These are phyloP conservation scores for Prunella himalayana DNA, from an alignment of 2,113 vertebrate species.

Conservation along the genomic window DNA sequence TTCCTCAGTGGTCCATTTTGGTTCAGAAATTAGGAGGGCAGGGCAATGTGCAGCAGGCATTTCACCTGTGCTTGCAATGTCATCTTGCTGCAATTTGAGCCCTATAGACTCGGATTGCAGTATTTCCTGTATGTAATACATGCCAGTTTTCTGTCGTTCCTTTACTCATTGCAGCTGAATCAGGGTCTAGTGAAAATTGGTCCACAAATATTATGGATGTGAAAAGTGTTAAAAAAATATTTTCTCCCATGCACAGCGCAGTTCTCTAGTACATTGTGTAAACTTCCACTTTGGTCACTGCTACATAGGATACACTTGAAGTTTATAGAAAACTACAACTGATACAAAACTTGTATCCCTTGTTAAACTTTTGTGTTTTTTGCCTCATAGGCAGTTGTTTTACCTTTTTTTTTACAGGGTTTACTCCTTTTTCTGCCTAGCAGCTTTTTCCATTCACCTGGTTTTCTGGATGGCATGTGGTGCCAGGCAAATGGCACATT, in stretches of 20 bases:
- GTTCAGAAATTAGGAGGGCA: neutral
- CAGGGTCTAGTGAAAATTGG: neutral
- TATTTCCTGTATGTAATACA: neutral
- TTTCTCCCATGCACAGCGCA: neutral
- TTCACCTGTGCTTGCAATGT: neutral
- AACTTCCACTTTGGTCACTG: neutral
- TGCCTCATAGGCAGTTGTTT: neutral
- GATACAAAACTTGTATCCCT: neutral
- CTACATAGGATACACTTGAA: neutral
- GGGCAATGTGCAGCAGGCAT: neutral
- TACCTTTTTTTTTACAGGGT: neutral
- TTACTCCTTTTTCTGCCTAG: neutral
- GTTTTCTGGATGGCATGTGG: neutral
- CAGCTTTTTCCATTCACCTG: neutral
- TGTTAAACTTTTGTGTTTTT: neutral
- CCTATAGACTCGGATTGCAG: accelerated
- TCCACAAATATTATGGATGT: neutral
- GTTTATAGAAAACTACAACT: neutral
- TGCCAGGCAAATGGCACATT: neutral
- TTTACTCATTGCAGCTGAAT: neutral
- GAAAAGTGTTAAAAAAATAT: neutral
- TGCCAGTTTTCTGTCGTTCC: neutral
- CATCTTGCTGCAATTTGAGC: neutral
- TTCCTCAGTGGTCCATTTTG: neutral
- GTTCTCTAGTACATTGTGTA: neutral